Evolutionary conservation across 2,888 invertebrate species (phyloP).

Genomic region (Dolichopus griseipennis): DNA sequence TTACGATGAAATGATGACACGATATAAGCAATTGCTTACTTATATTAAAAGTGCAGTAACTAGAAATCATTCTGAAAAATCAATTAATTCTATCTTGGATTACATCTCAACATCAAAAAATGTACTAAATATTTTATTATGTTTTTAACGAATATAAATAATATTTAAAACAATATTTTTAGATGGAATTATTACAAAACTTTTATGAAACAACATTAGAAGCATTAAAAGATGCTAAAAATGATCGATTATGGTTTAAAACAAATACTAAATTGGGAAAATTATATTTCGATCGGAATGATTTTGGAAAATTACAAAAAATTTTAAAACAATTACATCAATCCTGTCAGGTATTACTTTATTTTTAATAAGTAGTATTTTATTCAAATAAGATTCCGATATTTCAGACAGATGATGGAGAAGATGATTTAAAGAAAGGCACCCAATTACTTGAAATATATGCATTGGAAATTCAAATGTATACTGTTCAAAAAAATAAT

Average conservation of each 20-base stretch:
- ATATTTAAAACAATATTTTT: conserved; percentile 19
- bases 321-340: conserved; percentile 95
- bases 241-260: conserved; percentile 98
- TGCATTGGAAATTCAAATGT: conserved; percentile 99
- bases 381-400: neutral
- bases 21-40: conserved; percentile 91
- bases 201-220: conserved; percentile 96
- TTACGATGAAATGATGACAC: conserved; percentile 89
- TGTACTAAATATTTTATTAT: too few relatives aligned
- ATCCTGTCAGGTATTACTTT: conserved; percentile 73
- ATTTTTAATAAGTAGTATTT: conserved; percentile 11
- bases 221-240: conserved; percentile 94
- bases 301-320: conserved; percentile 88
- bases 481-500: conserved; percentile 98
- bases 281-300: conserved; percentile 91
- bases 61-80: conserved; percentile 98
- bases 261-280: conserved; percentile 99
- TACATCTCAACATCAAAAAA: conserved; percentile 99
- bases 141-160: conserved; percentile 31
- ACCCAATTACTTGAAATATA: conserved; percentile 97
- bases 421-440: conserved; percentile 94
- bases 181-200: conserved; percentile 96
- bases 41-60: conserved; percentile 99
- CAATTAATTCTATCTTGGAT: conserved; percentile 97
- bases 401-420: conserved; percentile 87